Base-by-base conservation (phyloP, 2,113 vertebrate genomes). In the Colossoma macropomum region DNA sequence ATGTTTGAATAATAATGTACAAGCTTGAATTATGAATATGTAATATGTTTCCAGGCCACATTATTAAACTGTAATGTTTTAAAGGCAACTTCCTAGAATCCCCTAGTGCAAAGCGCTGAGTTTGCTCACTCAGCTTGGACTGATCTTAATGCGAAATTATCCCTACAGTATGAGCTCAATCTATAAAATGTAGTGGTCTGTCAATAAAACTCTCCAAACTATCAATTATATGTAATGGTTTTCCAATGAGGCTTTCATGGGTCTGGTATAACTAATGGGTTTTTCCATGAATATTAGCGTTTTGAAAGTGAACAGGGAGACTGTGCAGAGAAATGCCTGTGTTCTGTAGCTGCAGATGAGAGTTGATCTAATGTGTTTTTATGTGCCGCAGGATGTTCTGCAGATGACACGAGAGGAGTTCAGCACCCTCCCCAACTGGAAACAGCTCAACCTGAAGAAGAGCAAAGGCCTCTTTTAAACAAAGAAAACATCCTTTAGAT, bases 401-500 rank as follows among this genome's bases (percentile, higher is more conserved):
- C 93, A 93, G 81, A 93, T 94, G 92, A 92, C 88, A 45, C 91
- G 92, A 30, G 92, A 94, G 4, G 94, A 95, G 87, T 95, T 95
- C 88, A 92, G 91, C 23, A 84, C 91, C 13, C 88, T 95, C 86
- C 94, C 95, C 70, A 93, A 92, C 92, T 95, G 95, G 94, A 95
- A 95, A 80, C 94, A 95, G 75, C 91, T 94, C 81, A 95, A 95
- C 68, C 89, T 94, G 86, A 95, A 95, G 87, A 95, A 95, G 84
- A 91, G 89, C 89, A 95, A 94, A 84, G 91, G 87, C 63, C 92
- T 95, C 71, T 95, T 95, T 89, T 95, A 90, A 92, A 91, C 80
- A 4, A 11, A 17, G 16, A 73, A n/a, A 76, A 52, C 45, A 48
- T 78, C 8, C 65, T 73, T 86, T n/a, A 34, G 11, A 28, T 28